Evolutionary conservation across 2,888 invertebrate species (phyloP).

Genomic region (Polyploca ridens): DNA sequence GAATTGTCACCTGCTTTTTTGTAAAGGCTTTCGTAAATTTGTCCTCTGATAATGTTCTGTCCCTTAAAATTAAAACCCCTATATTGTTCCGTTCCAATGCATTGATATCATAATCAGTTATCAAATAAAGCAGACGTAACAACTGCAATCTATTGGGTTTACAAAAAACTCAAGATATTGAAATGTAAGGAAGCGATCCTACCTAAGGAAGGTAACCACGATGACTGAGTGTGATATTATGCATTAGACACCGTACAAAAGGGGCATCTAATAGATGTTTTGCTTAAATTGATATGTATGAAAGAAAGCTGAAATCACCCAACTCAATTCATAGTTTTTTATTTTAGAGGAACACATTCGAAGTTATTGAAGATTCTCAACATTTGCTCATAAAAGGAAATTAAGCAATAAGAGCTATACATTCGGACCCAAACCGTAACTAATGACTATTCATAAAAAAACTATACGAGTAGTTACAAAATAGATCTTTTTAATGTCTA

Average conservation of each 20-base stretch:
- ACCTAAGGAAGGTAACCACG: not conserved
- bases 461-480: slow-evolving; percentile 6
- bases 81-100: no score
- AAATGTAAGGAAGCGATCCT: not conserved
- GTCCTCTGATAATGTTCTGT: no score
- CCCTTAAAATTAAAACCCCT: no score
- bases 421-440: slow-evolving; percentile 12
- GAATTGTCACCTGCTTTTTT: not conserved
- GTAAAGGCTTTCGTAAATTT: not conserved
- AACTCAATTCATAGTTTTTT: not conserved
- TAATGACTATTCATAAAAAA: slow-evolving; percentile 13
- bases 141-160: not conserved
- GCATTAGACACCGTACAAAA: not conserved
- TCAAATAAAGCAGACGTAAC: no score
- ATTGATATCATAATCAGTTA: no score
- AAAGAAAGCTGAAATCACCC: no score
- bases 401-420: slow-evolving; percentile 4
- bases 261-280: no score
- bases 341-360: not conserved
- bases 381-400: slow-evolving; percentile 17
- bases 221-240: not conserved
- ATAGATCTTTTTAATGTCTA: slow-evolving; percentile 15
- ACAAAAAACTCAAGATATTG: not conserved
- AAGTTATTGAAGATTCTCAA: not conserved
- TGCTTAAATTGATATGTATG: no score